phyloP scores from a whole-genome alignment of 2,113 vertebrate genomes.

The Boleophthalmus pectinirostris region DNA sequence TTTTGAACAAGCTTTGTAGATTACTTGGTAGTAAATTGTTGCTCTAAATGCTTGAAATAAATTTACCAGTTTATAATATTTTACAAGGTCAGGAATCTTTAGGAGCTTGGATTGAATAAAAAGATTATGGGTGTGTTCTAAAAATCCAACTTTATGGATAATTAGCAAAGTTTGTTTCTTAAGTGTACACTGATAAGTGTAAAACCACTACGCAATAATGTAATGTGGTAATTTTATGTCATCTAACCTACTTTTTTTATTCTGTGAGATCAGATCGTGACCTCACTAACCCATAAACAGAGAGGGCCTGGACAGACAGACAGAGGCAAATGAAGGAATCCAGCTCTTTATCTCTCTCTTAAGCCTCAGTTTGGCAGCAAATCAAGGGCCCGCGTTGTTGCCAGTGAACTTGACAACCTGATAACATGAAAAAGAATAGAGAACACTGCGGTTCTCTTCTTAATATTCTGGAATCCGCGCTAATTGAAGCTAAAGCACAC shows the following conservation, averaged over 20 bases:
- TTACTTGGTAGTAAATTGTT: no score
- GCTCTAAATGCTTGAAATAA: no score
- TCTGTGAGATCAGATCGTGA: neutral
- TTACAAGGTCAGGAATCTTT: no score
- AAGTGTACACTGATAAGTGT: no score
- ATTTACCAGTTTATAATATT: no score
- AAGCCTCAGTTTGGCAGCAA: neutral
- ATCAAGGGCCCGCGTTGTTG: neutral
- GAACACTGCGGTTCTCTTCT: neutral
- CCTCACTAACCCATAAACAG: neutral
- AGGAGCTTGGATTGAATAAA: no score
- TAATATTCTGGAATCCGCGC: slow-evolving; percentile 1
- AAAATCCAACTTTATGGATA: no score
- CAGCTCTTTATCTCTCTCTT: neutral
- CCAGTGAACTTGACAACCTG: neutral
- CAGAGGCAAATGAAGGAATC: neutral
- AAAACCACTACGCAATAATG: no score
- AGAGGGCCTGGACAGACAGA: neutral
- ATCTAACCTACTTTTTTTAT: neutral
- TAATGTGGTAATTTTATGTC: no score
- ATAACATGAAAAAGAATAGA: neutral
- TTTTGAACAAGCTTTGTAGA: no score
- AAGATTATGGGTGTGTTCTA: no score
- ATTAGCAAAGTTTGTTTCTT: no score
- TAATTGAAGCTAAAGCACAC: slow-evolving; percentile 3